Evolutionary conservation across 1,140 invertebrate genomes (phyloP).

Genomic region (Mycetomoellerius zeteki): DNA sequence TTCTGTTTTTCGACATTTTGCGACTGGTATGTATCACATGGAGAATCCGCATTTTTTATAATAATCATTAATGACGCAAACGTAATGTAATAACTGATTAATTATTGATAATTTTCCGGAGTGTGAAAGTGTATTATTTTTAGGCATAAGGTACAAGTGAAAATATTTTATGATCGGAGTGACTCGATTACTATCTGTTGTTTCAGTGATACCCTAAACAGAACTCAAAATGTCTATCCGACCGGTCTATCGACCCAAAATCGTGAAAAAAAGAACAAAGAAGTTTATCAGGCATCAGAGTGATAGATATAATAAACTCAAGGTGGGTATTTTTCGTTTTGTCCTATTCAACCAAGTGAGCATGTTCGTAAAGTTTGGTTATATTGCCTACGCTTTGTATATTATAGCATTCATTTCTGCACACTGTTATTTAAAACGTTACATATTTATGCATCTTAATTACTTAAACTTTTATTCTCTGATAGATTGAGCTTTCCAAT

Average conservation of each 20-base stretch:
- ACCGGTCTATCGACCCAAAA: constrained; percentile 95
- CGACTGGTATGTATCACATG: constrained; percentile 18
- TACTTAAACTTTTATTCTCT: background rate
- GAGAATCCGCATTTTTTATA: constrained; percentile 21
- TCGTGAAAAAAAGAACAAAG: constrained; percentile 98
- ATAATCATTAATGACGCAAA: background rate
- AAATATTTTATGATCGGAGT: background rate
- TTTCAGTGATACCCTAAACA: constrained; percentile 69
- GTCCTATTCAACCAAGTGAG: background rate
- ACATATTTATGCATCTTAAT: background rate
- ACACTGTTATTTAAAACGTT: background rate
- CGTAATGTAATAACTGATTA: background rate
- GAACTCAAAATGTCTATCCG: constrained; percentile 91
- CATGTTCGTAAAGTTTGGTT: constrained; percentile 11
- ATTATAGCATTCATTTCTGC: too few species aligned
- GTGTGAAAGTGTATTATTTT: constrained; percentile 23
- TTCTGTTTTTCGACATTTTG: background rate
- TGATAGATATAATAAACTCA: constrained; percentile 98
- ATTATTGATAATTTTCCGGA: constrained; percentile 10
- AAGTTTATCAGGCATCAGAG: constrained; percentile 98
- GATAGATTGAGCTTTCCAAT: background rate
- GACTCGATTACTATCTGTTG: constrained; percentile 54
- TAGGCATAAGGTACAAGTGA: background rate
- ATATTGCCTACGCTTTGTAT: background rate
- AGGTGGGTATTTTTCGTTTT: constrained; percentile 87